phyloP scores from a whole-genome alignment of 2,797 vertebrate species.

The Mionectes olivaceus region DNA sequence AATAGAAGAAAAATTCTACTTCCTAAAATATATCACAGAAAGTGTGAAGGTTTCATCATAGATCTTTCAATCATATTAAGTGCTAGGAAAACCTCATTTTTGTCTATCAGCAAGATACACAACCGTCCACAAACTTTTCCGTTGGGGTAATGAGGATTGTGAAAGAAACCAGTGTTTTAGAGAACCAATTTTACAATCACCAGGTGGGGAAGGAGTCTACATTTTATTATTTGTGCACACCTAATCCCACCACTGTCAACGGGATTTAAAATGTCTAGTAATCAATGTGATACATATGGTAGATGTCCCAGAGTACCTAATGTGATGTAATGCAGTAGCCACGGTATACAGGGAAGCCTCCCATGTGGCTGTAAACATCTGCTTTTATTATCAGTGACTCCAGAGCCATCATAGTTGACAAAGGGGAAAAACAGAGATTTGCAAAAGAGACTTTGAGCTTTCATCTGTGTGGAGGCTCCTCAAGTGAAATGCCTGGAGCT shows the following conservation, averaged over 20 bases:
- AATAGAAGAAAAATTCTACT: neutral
- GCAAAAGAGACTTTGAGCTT: neutral
- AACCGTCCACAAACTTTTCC: accelerated
- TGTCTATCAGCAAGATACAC: neutral
- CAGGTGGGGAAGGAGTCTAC: neutral
- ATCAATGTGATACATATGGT: conserved; percentile 36
- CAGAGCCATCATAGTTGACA: neutral
- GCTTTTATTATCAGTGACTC: conserved; percentile 45
- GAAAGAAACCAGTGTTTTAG: neutral
- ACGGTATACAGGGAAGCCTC: conserved; percentile 25
- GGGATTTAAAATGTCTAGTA: conserved; percentile 34
- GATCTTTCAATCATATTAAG: neutral
- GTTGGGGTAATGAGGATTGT: neutral
- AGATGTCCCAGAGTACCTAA: conserved; percentile 21
- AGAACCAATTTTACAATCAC: neutral
- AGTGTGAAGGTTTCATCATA: neutral
- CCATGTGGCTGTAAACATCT: conserved; percentile 56
- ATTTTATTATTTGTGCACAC: conserved; percentile 12
- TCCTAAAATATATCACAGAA: neutral
- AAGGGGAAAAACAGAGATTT: conserved; percentile 16
- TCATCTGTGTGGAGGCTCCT: neutral
- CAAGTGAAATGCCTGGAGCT: neutral
- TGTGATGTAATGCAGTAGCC: conserved; percentile 39
- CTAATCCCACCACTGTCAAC: conserved; percentile 29
- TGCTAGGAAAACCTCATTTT: neutral